phyloP scores from a whole-genome alignment of 2,797 vertebrate species.

The Myotis findleyi region DNA sequence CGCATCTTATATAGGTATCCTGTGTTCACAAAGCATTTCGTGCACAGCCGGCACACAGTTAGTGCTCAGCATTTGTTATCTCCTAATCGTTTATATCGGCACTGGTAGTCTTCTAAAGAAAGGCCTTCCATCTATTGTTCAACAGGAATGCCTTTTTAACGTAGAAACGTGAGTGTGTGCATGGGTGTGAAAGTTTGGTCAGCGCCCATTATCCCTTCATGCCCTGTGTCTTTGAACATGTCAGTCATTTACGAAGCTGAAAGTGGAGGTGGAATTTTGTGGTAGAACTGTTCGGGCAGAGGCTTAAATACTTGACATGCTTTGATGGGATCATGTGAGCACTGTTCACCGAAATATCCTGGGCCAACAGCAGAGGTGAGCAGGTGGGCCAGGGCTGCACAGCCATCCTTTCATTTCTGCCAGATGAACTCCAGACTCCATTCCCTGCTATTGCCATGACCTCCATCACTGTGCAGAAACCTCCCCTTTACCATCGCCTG shows the following conservation, averaged over 20 bases:
- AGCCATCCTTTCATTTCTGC: constrained; percentile 74
- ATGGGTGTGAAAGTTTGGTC: not conserved
- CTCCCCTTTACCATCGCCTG: constrained; percentile 55
- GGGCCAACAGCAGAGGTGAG: constrained; percentile 76
- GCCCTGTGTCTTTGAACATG: not conserved
- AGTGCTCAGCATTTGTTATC: not conserved
- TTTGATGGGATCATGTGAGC: not conserved
- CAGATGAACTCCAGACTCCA: constrained; percentile 78
- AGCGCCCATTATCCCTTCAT: not conserved
- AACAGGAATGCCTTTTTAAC: not conserved
- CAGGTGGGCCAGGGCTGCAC: constrained; percentile 76
- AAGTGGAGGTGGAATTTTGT: not conserved
- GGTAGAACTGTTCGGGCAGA: constrained; percentile 40
- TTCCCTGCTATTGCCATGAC: constrained; percentile 68
- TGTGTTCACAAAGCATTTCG: not conserved
- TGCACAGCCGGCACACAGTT: not conserved
- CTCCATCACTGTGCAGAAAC: constrained; percentile 53
- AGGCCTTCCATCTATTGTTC: not conserved
- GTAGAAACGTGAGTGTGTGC: not conserved
- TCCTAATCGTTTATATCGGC: not conserved
- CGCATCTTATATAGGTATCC: not conserved
- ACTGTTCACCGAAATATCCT: constrained; percentile 2
- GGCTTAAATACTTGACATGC: constrained; percentile 54
- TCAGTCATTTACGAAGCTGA: constrained; percentile 47
- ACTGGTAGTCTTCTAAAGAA: not conserved